phyloP scores from a whole-genome alignment of 2,888 invertebrate genomes.

The Lepidonotus clava region DNA sequence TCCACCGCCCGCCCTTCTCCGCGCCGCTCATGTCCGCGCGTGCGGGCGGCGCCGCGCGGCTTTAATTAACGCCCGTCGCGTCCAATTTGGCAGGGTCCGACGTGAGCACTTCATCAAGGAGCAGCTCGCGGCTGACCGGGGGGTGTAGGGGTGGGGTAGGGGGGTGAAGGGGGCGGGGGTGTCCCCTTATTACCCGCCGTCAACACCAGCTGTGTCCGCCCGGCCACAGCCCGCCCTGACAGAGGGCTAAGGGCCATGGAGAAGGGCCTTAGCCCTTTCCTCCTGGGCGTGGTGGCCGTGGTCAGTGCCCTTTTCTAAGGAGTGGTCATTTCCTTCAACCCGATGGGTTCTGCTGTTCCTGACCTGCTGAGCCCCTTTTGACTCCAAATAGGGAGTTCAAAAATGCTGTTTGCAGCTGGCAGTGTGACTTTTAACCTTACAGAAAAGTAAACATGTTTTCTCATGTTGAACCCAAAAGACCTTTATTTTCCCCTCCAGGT shows the following conservation, averaged over 20 bases:
- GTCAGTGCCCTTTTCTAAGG: too few relatives aligned
- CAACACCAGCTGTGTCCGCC: slow-evolving; percentile 35
- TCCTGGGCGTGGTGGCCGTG: too few relatives aligned
- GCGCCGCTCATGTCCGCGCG: background rate
- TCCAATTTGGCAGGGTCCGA: slow-evolving; percentile 28
- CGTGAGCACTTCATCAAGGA: slow-evolving; percentile 42
- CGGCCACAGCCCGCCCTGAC: slow-evolving; percentile 23
- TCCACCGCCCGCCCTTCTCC: background rate
- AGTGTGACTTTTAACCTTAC: too few relatives aligned
- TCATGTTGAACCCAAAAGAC: too few relatives aligned
- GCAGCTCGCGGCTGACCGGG: background rate
- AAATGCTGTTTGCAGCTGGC: too few relatives aligned
- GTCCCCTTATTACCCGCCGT: slow-evolving; percentile 21
- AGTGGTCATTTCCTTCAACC: too few relatives aligned
- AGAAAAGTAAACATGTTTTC: too few relatives aligned
- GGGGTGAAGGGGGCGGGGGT: background rate
- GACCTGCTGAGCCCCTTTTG: too few relatives aligned
- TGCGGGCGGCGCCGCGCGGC: background rate
- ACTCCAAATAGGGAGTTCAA: too few relatives aligned
- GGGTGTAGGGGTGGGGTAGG: background rate
- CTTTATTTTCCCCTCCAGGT: too few relatives aligned
- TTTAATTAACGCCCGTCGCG: slow-evolving; percentile 15
- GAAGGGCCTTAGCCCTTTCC: too few relatives aligned
- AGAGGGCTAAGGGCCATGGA: background rate
- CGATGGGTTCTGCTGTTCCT: too few relatives aligned